These are phyloP conservation scores for Thalpophila matura DNA, from an alignment of 2,888 invertebrate genomes.

Conservation along the genomic window DNA sequence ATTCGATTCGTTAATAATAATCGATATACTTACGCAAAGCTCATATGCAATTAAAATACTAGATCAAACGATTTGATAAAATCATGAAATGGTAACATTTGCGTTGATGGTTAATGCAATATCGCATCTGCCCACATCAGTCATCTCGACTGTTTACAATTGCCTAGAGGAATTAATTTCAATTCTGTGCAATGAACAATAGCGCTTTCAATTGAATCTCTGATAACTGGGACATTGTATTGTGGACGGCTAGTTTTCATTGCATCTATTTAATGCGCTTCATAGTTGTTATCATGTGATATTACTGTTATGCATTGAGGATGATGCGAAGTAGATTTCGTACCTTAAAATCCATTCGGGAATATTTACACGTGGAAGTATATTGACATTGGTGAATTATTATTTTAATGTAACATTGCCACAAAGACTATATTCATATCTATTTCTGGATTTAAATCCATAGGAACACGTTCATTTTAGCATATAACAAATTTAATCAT, in stretches of 20 bases:
- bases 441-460: background rate
- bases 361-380: background rate
- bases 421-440: background rate
- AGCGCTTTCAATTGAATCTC: constrained; percentile 73
- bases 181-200: constrained; percentile 75
- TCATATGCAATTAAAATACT: constrained; percentile 2
- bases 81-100: background rate
- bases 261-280: constrained; percentile 14
- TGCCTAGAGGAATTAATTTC: constrained; percentile 66
- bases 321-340: background rate
- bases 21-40: constrained; percentile 5
- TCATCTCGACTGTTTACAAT: constrained; percentile 39
- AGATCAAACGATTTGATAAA: background rate
- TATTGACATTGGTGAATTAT: background rate
- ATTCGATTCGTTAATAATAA: constrained; percentile 10
- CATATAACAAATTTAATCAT: no score
- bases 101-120: constrained; percentile 25
- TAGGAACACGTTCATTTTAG: background rate
- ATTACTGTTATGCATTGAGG: background rate
- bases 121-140: constrained; percentile 35
- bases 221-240: constrained; percentile 67
- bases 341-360: no score
- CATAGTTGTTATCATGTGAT: background rate
- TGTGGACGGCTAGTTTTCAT: constrained; percentile 50
- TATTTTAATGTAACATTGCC: no score